Evolutionary conservation across 2,797 vertebrate species (phyloP).

Genomic region (Chaunax sp.): DNA sequence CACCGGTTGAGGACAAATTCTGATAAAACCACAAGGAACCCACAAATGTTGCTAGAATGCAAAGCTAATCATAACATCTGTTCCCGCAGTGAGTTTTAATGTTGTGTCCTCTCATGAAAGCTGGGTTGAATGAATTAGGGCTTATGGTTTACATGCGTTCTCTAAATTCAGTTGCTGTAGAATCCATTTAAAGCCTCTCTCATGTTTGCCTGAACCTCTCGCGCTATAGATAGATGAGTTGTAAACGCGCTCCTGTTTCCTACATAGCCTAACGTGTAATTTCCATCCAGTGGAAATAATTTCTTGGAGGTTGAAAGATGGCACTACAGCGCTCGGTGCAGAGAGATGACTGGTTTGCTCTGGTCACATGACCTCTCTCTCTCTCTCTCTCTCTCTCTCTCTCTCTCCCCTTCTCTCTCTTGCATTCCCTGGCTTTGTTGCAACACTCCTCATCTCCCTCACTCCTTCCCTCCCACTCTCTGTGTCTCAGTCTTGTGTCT

Average conservation of each 20-base stretch:
- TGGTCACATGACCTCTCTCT: conserved; percentile 87
- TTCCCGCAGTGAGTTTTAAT: conserved; percentile 23
- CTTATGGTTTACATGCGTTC: conserved; percentile 21
- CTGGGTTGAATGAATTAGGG: conserved; percentile 26
- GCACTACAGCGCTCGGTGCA: conserved; percentile 76
- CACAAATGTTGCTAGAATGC: conserved; percentile 12
- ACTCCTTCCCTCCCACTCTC: conserved; percentile 57
- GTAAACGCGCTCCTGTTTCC: conserved; percentile 42
- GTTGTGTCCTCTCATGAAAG: not conserved
- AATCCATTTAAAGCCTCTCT: conserved; percentile 52
- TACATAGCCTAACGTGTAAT: conserved; percentile 60
- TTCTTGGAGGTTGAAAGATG: conserved; percentile 74
- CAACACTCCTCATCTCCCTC: no score
- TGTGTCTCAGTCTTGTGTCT: conserved; percentile 49
- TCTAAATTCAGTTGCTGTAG: conserved; percentile 7
- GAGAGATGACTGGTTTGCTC: conserved; percentile 89
- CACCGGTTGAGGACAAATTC: conserved; percentile 30
- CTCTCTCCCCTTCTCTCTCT: conserved; percentile 67
- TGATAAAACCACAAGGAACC: conserved; percentile 38
- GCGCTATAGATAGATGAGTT: conserved; percentile 15
- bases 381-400: conserved; percentile 65
- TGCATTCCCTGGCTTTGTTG: no score
- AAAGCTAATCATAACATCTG: conserved; percentile 26
- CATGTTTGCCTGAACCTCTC: not conserved
- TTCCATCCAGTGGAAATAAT: conserved; percentile 69